Percentiles rank a stretch among this genome's conserved stretches.
phyloP scores from a whole-genome alignment of 2,797 vertebrate genomes.

The Sebastes baramenuke region DNA sequence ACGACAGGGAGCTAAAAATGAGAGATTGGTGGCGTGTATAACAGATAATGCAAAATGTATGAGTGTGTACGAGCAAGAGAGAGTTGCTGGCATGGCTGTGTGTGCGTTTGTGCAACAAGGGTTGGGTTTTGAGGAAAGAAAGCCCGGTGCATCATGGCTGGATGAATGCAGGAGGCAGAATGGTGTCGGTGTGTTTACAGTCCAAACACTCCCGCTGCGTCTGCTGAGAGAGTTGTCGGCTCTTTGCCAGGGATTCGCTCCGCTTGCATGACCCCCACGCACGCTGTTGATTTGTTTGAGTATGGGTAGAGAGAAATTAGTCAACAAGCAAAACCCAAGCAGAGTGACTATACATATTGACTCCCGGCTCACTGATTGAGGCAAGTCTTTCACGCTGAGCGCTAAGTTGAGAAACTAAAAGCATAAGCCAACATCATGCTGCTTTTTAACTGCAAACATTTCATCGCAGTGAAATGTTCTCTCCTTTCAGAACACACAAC shows the following conservation, averaged over 20 bases:
- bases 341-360: slow-evolving; percentile 11
- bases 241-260: slow-evolving; percentile 49
- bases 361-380: slow-evolving; percentile 15
- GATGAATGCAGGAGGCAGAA: slow-evolving; percentile 4
- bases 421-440: not conserved
- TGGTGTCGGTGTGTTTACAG: slow-evolving; percentile 21
- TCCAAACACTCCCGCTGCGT: slow-evolving; percentile 61
- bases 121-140: not conserved
- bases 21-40: not conserved
- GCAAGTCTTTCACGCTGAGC: slow-evolving; percentile 13
- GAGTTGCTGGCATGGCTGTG: not conserved
- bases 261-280: slow-evolving; percentile 26
- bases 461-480: not conserved
- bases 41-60: not conserved
- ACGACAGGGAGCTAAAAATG: not conserved
- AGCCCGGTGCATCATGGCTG: not conserved
- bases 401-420: slow-evolving; percentile 6
- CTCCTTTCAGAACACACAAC: not conserved
- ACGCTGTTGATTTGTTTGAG: slow-evolving; percentile 48
- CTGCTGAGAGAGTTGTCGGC: slow-evolving; percentile 35
- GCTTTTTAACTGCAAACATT: not conserved
- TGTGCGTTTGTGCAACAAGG: not conserved
- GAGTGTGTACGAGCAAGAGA: not conserved
- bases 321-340: slow-evolving; percentile 27
- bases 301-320: slow-evolving; percentile 42